A percentile compares a stretch with the other conserved stretches of the same genome.
Conservation (phyloP, 2,888 invertebrate genomes). For the Cephus rjabovi region DNA sequence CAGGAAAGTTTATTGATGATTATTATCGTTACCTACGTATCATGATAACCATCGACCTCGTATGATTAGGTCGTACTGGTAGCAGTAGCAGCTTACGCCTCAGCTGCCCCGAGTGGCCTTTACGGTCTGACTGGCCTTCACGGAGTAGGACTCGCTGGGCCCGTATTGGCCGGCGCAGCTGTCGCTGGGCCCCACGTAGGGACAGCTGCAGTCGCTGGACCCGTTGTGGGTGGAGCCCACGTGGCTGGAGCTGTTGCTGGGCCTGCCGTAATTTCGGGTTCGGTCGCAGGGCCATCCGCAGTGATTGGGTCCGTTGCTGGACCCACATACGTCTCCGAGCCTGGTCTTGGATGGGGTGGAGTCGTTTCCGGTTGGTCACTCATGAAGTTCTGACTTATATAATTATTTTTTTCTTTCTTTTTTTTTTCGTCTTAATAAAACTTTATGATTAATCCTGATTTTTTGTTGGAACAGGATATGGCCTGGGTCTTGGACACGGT, state of each 20-base stretch:
- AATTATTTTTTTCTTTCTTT: too few relatives aligned
- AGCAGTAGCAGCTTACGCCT: conserved; percentile 29
- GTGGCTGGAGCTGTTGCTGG: conserved; percentile 35
- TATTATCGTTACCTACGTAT: too few relatives aligned
- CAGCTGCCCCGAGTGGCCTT: conserved; percentile 39
- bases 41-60: too few relatives aligned
- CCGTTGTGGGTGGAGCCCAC: conserved; percentile 26
- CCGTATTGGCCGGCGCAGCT: conserved; percentile 26
- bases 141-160: conserved; percentile 22
- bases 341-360: conserved; percentile 27
- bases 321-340: conserved; percentile 37
- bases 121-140: conserved; percentile 18
- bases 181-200: conserved; percentile 31
- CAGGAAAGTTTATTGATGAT: too few relatives aligned
- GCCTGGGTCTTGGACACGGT: conserved; percentile 38
- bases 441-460: too few relatives aligned
- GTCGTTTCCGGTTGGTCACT: too few relatives aligned
- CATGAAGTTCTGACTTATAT: too few relatives aligned
- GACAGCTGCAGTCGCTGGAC: conserved; percentile 28
- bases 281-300: conserved; percentile 35
- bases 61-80: conserved; percentile 14
- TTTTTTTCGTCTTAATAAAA: too few relatives aligned
- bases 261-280: conserved; percentile 29
- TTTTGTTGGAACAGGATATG: too few relatives aligned
- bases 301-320: conserved; percentile 42